phyloP scores from a whole-genome alignment of 2,113 vertebrate species.

The Progne subis region DNA sequence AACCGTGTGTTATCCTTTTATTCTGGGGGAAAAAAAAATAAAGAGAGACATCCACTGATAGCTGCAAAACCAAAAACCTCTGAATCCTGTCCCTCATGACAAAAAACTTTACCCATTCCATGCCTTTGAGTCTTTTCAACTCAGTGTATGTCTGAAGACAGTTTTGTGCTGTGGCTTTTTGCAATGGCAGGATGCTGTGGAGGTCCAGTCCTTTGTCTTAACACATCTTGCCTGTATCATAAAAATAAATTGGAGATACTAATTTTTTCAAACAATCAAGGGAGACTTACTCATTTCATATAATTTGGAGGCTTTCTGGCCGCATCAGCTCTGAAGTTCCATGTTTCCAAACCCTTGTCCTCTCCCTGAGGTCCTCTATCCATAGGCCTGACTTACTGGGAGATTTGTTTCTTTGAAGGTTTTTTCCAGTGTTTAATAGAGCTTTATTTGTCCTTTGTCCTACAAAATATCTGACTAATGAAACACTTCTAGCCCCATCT shows the following conservation, averaged over 20 bases:
- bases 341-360: not conserved
- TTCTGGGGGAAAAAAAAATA: not conserved
- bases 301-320: not conserved
- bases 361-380: not conserved
- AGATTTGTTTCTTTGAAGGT: not conserved
- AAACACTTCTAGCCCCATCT: not conserved
- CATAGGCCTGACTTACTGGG: not conserved
- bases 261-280: not conserved
- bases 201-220: not conserved
- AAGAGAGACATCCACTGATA: not conserved
- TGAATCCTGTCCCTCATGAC: not conserved
- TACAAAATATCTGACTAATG: not conserved
- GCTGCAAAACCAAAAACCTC: not conserved
- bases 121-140: not conserved
- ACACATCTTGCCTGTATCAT: not conserved
- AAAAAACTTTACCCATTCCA: not conserved
- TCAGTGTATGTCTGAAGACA: not conserved
- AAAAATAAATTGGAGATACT: not conserved
- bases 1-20: not conserved
- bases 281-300: not conserved
- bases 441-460: not conserved
- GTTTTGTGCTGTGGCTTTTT: not conserved
- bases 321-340: not conserved
- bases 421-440: not conserved
- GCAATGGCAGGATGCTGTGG: not conserved